Evolutionary conservation across 2,113 vertebrate species (phyloP).

Genomic region (Plecotus auritus): DNA sequence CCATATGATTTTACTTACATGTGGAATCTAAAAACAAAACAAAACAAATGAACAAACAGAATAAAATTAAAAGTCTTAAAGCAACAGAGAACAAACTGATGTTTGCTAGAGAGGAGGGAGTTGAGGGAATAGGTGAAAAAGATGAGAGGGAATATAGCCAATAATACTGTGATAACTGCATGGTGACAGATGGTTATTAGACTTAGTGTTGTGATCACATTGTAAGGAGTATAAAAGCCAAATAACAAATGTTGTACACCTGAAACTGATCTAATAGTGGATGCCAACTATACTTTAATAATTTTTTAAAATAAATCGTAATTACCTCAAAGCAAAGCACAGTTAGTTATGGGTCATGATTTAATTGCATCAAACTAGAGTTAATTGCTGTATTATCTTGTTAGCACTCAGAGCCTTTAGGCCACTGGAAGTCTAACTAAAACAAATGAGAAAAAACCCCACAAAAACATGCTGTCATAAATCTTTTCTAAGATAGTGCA

Average conservation of each 20-base stretch:
- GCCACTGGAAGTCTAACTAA: constrained; percentile 49
- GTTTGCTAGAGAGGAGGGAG: not conserved
- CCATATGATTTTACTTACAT: not conserved
- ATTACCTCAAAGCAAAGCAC: constrained; percentile 29
- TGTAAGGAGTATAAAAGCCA: not conserved
- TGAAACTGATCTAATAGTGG: not conserved
- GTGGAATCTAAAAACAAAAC: not conserved
- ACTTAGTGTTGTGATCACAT: not conserved
- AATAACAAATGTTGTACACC: not conserved
- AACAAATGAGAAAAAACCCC: not conserved
- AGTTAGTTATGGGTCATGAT: constrained; percentile 47
- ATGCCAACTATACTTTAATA: not conserved
- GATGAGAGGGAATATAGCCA: not conserved
- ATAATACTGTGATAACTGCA: not conserved
- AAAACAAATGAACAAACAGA: not conserved
- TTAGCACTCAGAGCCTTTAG: constrained; percentile 37
- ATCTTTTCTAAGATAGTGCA: constrained; percentile 42
- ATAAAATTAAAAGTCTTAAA: not conserved
- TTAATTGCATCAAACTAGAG: constrained; percentile 33
- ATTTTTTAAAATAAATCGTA: not conserved
- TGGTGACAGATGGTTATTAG: not conserved
- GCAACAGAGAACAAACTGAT: not conserved
- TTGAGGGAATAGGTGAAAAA: not conserved
- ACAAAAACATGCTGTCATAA: constrained; percentile 32
- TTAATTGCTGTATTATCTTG: constrained; percentile 48